These are phyloP conservation scores for Sturnus vulgaris DNA, from an alignment of 2,113 vertebrate species.

Conservation along the genomic window DNA sequence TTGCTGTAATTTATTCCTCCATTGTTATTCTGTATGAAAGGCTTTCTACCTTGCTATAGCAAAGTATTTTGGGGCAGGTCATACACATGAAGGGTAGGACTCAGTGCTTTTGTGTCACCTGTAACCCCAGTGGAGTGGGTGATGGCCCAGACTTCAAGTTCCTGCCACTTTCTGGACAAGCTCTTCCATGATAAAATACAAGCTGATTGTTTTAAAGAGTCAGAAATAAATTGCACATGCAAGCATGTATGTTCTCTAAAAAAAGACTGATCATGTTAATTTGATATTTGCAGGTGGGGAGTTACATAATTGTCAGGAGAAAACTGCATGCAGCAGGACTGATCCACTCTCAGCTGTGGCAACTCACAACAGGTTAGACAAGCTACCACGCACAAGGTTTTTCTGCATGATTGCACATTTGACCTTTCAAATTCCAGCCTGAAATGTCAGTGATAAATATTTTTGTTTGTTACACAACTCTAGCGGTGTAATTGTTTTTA, in stretches of 20 bases:
- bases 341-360: background rate
- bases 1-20: background rate
- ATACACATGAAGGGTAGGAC: background rate
- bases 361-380: background rate
- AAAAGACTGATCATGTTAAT: background rate
- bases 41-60: background rate
- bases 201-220: background rate
- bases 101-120: background rate
- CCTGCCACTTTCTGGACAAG: background rate
- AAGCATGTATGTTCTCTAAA: background rate
- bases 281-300: background rate
- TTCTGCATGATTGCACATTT: background rate
- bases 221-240: background rate
- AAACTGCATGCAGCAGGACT: background rate
- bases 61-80: background rate
- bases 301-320: background rate
- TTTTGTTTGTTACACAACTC: background rate
- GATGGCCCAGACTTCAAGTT: background rate
- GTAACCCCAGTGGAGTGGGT: background rate
- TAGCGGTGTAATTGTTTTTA: background rate
- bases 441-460: background rate
- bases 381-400: background rate
- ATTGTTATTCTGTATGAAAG: background rate
- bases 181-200: background rate
- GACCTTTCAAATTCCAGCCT: slow-evolving; percentile 13